Conservation (phyloP, 2,888 invertebrate species). For the Hyposoter dolosus region DNA sequence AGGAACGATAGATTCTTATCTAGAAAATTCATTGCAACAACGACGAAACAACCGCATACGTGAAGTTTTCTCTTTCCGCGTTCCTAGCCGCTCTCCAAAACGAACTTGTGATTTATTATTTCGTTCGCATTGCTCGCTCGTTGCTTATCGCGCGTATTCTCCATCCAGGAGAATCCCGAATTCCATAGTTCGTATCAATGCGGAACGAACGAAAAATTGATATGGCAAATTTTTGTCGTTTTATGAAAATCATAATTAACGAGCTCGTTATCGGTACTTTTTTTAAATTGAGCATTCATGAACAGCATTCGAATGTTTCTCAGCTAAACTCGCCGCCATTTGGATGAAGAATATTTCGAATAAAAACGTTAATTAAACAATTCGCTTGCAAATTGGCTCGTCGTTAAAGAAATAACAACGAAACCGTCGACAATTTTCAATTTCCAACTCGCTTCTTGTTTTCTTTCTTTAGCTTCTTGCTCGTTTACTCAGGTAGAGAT, state of each 20-base stretch:
- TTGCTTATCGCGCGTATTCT: conserved; percentile 17
- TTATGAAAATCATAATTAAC: not conserved
- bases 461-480: not conserved
- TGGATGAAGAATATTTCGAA: not conserved
- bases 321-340: not conserved
- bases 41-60: not conserved
- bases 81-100: conserved; percentile 35
- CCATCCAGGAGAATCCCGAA: not conserved
- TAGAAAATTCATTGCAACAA: not conserved
- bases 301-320: not conserved
- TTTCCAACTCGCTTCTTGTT: not conserved
- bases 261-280: not conserved
- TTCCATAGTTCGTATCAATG: not conserved
- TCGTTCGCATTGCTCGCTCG: conserved; percentile 32
- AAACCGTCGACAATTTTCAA: not conserved
- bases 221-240: not conserved
- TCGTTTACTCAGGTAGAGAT: not conserved
- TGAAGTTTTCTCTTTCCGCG: conserved; percentile 38
- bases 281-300: not conserved
- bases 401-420: not conserved
- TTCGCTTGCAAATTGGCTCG: not conserved
- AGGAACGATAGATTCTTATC: not conserved
- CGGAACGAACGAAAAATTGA: not conserved
- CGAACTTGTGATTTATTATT: conserved; percentile 15
- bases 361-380: not conserved